phyloP scores from a whole-genome alignment of 1,140 invertebrate species.

The Bombus pascuorum region DNA sequence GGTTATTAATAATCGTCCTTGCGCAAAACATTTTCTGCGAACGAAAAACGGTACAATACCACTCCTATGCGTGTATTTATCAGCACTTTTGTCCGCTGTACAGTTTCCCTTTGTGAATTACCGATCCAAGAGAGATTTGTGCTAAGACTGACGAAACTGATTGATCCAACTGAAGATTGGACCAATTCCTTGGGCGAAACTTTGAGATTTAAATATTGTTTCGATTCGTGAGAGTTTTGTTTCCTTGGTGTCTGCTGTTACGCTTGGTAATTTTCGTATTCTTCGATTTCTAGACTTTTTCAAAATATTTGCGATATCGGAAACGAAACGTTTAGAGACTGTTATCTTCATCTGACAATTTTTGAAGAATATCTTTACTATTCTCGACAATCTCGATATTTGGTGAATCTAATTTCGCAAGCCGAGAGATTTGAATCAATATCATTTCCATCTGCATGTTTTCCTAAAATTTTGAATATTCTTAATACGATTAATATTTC shows the following conservation, averaged over 20 bases:
- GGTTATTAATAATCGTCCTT: constrained; percentile 53
- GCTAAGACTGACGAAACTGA: not conserved
- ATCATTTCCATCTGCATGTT: too few species aligned
- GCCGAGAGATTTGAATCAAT: too few species aligned
- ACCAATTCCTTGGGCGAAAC: not conserved
- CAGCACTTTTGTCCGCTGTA: not conserved
- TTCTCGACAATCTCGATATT: too few species aligned
- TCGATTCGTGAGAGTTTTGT: not conserved
- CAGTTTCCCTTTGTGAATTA: not conserved
- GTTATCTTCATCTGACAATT: too few species aligned
- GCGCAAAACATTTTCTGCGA: constrained; percentile 28
- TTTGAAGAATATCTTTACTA: too few species aligned
- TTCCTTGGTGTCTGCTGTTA: too few species aligned
- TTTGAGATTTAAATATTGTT: not conserved
- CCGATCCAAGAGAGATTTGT: not conserved
- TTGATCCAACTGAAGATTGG: not conserved
- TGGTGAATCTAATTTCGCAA: too few species aligned
- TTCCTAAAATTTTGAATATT: too few species aligned
- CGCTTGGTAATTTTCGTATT: too few species aligned
- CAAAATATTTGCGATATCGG: not conserved
- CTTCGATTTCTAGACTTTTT: too few species aligned
- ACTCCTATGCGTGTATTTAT: not conserved
- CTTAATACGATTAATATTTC: not conserved
- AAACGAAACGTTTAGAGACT: too few species aligned
- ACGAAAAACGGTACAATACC: constrained; percentile 5